Conservation (phyloP, 2,797 vertebrate genomes). For the Pristis pectinata region DNA sequence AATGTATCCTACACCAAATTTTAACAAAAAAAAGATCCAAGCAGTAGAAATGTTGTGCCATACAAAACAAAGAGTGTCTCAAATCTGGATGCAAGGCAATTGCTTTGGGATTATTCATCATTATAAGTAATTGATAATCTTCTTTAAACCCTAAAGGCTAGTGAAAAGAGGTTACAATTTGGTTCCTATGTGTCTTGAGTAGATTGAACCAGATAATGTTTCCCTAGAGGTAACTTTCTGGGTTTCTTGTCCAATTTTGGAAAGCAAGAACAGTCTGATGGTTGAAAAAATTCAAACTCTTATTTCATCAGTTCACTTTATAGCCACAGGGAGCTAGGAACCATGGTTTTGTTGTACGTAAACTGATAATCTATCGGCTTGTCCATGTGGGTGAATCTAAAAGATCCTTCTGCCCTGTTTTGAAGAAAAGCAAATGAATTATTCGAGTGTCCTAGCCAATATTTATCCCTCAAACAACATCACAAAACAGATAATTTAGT, state of each 20-base stretch:
- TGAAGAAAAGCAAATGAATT: too few species aligned
- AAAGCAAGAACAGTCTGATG: background rate
- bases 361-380: background rate
- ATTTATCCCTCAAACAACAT: too few species aligned
- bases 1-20: too few species aligned
- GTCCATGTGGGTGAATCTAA: too few species aligned
- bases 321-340: too few species aligned
- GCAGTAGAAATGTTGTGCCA: background rate
- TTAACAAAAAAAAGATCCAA: background rate
- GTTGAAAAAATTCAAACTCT: constrained; percentile 15
- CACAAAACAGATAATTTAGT: too few species aligned
- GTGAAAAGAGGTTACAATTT: constrained; percentile 13
- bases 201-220: background rate
- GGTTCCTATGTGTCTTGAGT: background rate
- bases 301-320: background rate
- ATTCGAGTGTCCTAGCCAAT: too few species aligned
- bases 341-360: background rate
- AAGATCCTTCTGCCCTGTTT: too few species aligned
- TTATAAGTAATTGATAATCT: constrained; percentile 21
- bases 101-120: constrained; percentile 30
- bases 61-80: background rate
- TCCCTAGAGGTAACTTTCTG: background rate
- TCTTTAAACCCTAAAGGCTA: background rate
- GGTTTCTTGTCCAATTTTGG: constrained; percentile 4
- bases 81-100: background rate